Base-by-base conservation (phyloP, 1,140 invertebrate genomes). In the Pseudomyrmex flavicornis region DNA sequence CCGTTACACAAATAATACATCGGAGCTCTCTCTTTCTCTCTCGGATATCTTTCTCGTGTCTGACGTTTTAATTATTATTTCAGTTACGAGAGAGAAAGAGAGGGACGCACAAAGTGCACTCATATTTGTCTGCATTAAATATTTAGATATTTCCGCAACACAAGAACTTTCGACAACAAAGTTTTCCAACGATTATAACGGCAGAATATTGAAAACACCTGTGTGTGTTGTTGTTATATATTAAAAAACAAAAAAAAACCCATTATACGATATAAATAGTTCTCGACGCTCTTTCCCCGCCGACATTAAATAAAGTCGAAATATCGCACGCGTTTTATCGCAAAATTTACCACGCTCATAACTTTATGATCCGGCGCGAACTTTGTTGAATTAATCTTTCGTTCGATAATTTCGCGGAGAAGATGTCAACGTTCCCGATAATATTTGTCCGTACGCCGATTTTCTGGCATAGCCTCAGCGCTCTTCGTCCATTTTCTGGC, bases 401-500 rank as follows among this genome's bases (percentile, higher is more conserved):
- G 44, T 7, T 48, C 66, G 44, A 17, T 80, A 80, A 80, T 80
- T 80, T 35, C 17, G 35, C 22, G 10, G 20, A 26, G 17, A 54
- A 35, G 44, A 58, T 2, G 44, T 17, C 20, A 48, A 8, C 12
- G 13, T 72, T 20, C 15, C 22, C 26, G 20, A 13, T 8, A 12
- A 44, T 26, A 59, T 66, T 35, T 35, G 35, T 35, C 35, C 35
- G 35, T 7, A 35, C 35, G 35, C 35, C 35, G 35, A 35, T 35
- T 35, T 35, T 79, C 48, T 70, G 65, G 56, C 76, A 61, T 54
- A 70, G 22, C 65, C 13, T 72, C 48, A 54, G 13, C 9, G 13
- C 9, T 69, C 10, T 17, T 79, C 54, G 35, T 80, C 76, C 17
- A 72, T 61, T 72, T 72, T 72, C 66, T 35, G 76, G 66, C 76